Evolutionary conservation across 2,888 invertebrate genomes (phyloP), one percentile per base, ranked within the genome.

Genomic region (Apamea sordens): DNA sequence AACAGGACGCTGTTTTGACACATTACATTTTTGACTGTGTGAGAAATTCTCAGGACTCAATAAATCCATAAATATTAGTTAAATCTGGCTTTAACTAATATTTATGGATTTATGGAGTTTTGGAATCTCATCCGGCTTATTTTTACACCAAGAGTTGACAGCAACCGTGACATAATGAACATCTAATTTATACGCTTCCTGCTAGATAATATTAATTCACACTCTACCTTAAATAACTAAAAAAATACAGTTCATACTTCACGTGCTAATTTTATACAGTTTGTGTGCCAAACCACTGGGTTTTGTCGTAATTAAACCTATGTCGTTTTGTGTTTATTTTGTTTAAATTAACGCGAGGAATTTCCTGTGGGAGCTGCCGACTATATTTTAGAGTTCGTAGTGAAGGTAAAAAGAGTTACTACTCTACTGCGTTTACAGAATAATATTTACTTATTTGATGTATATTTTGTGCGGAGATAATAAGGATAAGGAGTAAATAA

Each of bases 251-350:
- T 21, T 18, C 41, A 28, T 73, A 73, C 74, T 74, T 73, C 76
- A 69, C 63, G 69, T 67, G 86, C 73, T 84, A 86, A 82, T 83
- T 86, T 72, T n/a, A 77, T 83, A 78, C 76, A 84, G 68, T 89
- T 86, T 88, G 86, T 89, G 76, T 77, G 73, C 79, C 82, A 79
- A 81, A 79, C 82, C 86, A 75, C 79, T 79, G 79, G 80, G 82
- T 85, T 81, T 73, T 63, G 76, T 87, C 83, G 88, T 89, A 87
- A 90, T 87, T 89, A 89, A 85, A 85, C 77, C 78, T 77, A 82
- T 78, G 76, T 85, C 50, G 80, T 87, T 79, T 87, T 81, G 80
- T 74, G 67, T 88, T 82, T 88, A 82, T 89, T 88, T 88, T 82
- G 81, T 63, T 77, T 47, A 89, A 88, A 88, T 87, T 87, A 89